Evolutionary conservation across 2,113 vertebrate genomes (phyloP), one percentile per base, ranked within the genome.

Genomic region (Conger conger): DNA sequence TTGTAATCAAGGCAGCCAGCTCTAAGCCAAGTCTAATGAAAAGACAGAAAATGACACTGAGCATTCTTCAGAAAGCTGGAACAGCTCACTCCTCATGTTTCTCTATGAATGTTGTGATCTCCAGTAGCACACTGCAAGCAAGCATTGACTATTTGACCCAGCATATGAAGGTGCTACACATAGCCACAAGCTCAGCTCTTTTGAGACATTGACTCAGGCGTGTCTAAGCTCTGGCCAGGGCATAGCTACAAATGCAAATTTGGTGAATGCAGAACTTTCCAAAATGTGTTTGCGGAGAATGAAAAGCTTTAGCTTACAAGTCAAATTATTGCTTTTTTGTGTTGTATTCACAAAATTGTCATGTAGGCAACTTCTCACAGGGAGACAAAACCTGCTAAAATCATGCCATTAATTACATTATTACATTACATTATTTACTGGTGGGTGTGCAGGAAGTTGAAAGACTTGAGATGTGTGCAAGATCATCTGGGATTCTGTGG

Each of bases 1-100:
- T 73, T 27, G n/a, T 80, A 79, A 84, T 37, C 37, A 57, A 79
- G 54, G 53, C 53, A 60, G 35, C 82, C 68, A 78, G 30, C 73
- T 27, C 13, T 33, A 57, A 84, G 50, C 50, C 42, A 42, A 37
- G 57, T 1, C 36, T 45, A 81, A 35, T 53, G 80, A 35, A 54
- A 11, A 15, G 16, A 63, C 20, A 36, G n/a, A 37, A 36, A 8
- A 60, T 80, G 35, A 40, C 50, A 35, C 18, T 60, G 76, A 40
- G 11, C 15, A n/a, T 18, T 84, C 35, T 27, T 23, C 35, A 16
- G 53, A 5, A 20, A 40, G 8, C 35, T 30, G 6, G 18, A 40
- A 11, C 33, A 80, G 5, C 79, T 30, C 9, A 7, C 13, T 6
- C 79, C 45, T 40, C 23, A 2, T 35, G 3, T 17, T 36, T 4